Evolutionary conservation across 2,888 invertebrate species (phyloP), one percentile per base, ranked within the genome.

Genomic region (Capitulum mitella): DNA sequence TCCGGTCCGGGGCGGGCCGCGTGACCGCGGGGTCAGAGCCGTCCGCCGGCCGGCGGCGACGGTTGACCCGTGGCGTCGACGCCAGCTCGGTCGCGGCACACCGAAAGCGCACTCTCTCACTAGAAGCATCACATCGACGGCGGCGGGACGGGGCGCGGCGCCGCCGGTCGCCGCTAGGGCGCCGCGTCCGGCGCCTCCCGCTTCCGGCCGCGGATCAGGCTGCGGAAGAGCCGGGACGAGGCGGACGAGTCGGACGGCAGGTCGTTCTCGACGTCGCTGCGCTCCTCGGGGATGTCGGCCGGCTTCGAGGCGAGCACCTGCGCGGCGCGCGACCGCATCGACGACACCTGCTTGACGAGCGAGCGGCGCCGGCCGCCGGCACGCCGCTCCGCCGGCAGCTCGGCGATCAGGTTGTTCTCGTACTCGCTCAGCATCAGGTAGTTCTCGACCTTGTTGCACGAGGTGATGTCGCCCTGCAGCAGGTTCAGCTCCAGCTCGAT

Each of bases 401-500:
- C 92, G 3, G 92, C 92, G 84, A 92, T 92, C 80, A 93, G 87
- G 85, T 93, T 93, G 87, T 93, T 93, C 85, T 93, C 93, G 85
- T 92, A 93, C 85, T 93, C 93, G 83, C 92, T 92, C 82, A 93
- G 89, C 92, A 93, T 92, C 83, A 93, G 87, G 85, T 92, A 93
- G 87, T 93, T 93, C 86, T 93, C 93, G 82, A 93, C 91, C 88
- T 90, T 86, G n/a, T 85, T 85, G 81, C 82, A 83, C 16, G 84
- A 84, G n/a, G 84, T 84, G 79, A 84, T 84, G 81, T 84, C 83
- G 77, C 82, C 82, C 32, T 81, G 82, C 58, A 81, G 81, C 61
- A 81, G 80, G 54, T 81, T 81, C 82, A 93, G 87, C 83, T 92
- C 92, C 26, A 70, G 70, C 76, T 82, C 82, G 82, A 93, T 87